These are phyloP conservation scores for Eueremaeus valkanovi DNA, from an alignment of 2,888 invertebrate genomes.

Conservation along the genomic window DNA sequence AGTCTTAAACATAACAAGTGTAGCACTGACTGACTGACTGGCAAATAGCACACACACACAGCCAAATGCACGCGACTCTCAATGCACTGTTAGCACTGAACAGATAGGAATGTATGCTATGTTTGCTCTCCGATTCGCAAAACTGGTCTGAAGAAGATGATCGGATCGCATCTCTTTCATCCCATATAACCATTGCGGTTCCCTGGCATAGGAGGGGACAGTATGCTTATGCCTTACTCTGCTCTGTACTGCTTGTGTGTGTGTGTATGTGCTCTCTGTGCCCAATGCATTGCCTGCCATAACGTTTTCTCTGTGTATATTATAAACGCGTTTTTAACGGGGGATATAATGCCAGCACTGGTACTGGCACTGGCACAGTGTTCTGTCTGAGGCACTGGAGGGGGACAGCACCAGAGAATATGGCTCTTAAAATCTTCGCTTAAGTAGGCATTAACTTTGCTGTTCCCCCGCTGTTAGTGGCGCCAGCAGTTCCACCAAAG, in stretches of 20 bases:
- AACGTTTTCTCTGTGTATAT: not conserved
- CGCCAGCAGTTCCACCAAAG: too few relatives aligned
- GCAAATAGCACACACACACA: not conserved
- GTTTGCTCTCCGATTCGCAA: not conserved
- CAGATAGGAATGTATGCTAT: not conserved
- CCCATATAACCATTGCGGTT: not conserved
- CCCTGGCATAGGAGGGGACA: constrained; percentile 8
- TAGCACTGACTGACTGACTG: not conserved
- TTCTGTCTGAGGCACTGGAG: not conserved
- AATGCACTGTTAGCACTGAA: not conserved
- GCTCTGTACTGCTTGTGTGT: too few relatives aligned
- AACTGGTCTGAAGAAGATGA: constrained; percentile 16
- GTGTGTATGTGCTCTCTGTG: not conserved
- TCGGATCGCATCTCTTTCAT: constrained; percentile 13
- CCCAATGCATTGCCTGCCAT: not conserved
- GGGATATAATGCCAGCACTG: not conserved
- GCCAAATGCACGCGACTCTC: constrained; percentile 5
- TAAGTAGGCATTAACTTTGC: not conserved
- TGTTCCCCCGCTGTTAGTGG: too few relatives aligned
- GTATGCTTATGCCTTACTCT: not conserved
- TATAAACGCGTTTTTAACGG: not conserved
- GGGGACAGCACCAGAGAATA: not conserved
- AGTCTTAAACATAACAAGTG: too few relatives aligned
- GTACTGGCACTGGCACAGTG: too few relatives aligned
- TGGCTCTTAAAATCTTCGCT: not conserved